Evolutionary conservation across 2,113 vertebrate genomes (phyloP).

Genomic region (Ovis canadensis): DNA sequence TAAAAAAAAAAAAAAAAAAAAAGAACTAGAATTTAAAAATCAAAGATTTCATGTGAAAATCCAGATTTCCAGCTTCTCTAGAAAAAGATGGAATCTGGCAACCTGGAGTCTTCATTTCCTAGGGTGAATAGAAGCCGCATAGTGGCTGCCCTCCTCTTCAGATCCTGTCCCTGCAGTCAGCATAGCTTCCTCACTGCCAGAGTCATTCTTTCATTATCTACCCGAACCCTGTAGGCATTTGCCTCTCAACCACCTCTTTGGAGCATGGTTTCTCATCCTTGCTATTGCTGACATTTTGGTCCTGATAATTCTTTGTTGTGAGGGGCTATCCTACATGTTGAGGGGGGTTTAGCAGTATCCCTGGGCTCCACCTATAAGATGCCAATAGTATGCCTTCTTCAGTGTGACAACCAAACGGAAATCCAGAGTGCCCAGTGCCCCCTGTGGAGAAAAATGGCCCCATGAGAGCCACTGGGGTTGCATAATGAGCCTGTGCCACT

Average conservation of each 20-base stretch:
- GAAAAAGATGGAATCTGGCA: neutral
- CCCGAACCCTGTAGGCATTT: neutral
- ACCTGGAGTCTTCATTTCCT: neutral
- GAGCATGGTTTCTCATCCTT: neutral
- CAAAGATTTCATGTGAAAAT: neutral
- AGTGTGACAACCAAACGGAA: neutral
- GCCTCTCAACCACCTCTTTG: neutral
- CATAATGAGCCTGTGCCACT: neutral
- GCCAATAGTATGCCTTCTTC: neutral
- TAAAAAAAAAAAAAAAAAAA: neutral
- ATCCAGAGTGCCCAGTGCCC: neutral
- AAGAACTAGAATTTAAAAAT: neutral
- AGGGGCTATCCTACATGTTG: neutral
- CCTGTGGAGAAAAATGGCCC: neutral
- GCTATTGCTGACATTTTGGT: neutral
- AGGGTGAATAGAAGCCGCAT: fast-evolving
- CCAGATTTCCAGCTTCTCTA: neutral
- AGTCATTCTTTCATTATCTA: neutral
- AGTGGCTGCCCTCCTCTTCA: neutral
- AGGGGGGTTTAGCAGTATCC: neutral
- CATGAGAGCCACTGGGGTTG: neutral
- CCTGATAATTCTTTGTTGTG: neutral
- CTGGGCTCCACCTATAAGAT: neutral
- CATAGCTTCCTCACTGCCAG: neutral
- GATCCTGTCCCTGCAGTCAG: neutral